Evolutionary conservation across 1,140 invertebrate genomes (phyloP).

Genomic region (Riptortus pedestris): DNA sequence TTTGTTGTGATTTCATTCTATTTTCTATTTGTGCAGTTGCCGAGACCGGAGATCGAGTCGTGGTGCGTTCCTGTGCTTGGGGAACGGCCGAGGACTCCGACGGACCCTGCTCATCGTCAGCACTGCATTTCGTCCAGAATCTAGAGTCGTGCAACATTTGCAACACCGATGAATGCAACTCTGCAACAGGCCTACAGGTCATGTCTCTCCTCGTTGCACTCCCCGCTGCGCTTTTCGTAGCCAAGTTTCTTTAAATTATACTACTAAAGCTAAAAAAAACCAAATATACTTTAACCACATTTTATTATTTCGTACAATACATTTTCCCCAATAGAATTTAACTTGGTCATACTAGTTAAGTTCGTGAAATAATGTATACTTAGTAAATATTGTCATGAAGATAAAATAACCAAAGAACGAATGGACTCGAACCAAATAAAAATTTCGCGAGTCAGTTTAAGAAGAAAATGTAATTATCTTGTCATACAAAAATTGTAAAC

Average conservation of each 20-base stretch:
- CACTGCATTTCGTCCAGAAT: background rate
- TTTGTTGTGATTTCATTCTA: too few species aligned
- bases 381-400: too few species aligned
- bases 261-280: background rate
- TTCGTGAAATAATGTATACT: background rate
- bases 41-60: background rate
- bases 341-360: background rate
- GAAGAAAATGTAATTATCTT: too few species aligned
- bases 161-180: slow-evolving; percentile 18
- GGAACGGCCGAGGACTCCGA: background rate
- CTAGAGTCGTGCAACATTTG: slow-evolving; percentile 13
- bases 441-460: too few species aligned
- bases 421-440: too few species aligned
- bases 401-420: too few species aligned
- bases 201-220: background rate
- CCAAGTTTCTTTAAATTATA: background rate
- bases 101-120: slow-evolving; percentile 15
- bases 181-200: background rate
- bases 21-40: too few species aligned
- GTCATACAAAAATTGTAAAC: too few species aligned
- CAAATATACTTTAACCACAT: background rate
- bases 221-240: background rate
- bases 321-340: background rate
- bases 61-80: slow-evolving; percentile 18
- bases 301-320: too few species aligned